These are phyloP conservation scores for Neomicropteryx cornuta DNA, from an alignment of 1,140 invertebrate species.

Conservation along the genomic window DNA sequence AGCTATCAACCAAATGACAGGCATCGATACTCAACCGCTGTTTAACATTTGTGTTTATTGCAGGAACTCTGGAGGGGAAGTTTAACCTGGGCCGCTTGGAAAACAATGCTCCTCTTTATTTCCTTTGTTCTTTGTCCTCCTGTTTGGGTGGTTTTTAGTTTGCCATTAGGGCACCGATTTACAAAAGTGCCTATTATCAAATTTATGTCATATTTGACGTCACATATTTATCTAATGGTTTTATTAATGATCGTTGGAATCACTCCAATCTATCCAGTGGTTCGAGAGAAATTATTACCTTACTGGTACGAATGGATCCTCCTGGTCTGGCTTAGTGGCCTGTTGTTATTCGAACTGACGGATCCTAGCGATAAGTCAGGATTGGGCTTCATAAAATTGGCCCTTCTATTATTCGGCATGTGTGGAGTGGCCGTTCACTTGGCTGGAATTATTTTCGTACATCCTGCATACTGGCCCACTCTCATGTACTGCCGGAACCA, in stretches of 20 bases:
- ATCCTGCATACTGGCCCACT: conserved; percentile 63
- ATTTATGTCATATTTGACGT: conserved; percentile 98
- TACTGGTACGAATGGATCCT: conserved; percentile 96
- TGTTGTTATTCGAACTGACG: conserved; percentile 90
- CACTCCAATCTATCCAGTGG: conserved; percentile 74
- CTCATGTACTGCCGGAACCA: conserved; percentile 91
- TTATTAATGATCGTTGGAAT: conserved; percentile 86
- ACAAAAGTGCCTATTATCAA: conserved; percentile 97
- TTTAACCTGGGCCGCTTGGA: conserved; percentile 91
- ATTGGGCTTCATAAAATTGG: conserved; percentile 84
- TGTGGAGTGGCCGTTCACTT: conserved; percentile 87
- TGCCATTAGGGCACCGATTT: conserved; percentile 90
- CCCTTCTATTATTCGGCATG: conserved; percentile 86
- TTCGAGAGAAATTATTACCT: conserved; percentile 58
- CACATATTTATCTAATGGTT: conserved; percentile 94
- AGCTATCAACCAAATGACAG: conserved; percentile 5
- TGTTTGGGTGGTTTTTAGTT: conserved; percentile 91
- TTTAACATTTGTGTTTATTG: conserved; percentile 17
- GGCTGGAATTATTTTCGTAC: conserved; percentile 59
- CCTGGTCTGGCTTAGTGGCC: conserved; percentile 89
- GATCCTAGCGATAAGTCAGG: conserved; percentile 94
- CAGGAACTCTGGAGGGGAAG: conserved; percentile 95
- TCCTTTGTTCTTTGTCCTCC: conserved; percentile 88
- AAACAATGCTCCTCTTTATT: conserved; percentile 85
- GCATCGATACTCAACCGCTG: conserved; percentile 12